These are phyloP conservation scores for Ormyrus nitidulus DNA, from an alignment of 2,888 invertebrate species.

Conservation along the genomic window DNA sequence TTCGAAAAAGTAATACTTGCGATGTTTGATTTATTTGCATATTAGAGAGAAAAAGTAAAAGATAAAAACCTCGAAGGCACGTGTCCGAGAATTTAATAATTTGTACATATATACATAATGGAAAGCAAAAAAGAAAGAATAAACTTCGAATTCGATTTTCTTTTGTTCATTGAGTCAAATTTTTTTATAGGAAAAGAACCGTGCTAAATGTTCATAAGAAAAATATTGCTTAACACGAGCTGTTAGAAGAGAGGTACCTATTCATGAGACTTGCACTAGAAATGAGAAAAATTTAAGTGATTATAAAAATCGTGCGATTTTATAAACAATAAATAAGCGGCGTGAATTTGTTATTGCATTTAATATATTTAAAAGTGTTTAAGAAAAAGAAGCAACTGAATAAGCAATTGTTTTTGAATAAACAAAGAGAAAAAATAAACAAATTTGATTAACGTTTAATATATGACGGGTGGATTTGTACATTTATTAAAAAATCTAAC, in stretches of 20 bases:
- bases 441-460: constrained; percentile 28
- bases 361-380: constrained; percentile 47
- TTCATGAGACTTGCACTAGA: constrained; percentile 14
- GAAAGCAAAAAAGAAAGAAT: constrained; percentile 35
- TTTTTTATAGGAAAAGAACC: constrained; percentile 27
- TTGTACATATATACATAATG: constrained; percentile 56
- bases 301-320: constrained; percentile 19
- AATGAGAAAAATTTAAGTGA: constrained; percentile 9
- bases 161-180: constrained; percentile 42
- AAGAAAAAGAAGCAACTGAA: constrained; percentile 7
- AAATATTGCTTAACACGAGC: constrained; percentile 6
- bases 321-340: constrained; percentile 50
- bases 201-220: constrained; percentile 44
- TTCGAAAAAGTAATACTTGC: constrained; percentile 62
- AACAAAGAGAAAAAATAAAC: neutral
- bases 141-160: constrained; percentile 52
- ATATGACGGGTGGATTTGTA: constrained; percentile 3
- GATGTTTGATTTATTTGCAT: constrained; percentile 62
- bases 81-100: constrained; percentile 55
- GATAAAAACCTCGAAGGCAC: constrained; percentile 50
- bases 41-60: constrained; percentile 48
- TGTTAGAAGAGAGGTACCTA: neutral
- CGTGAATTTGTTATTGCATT: constrained; percentile 51
- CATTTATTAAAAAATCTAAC: constrained; percentile 35
- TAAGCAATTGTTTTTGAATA: constrained; percentile 36